A percentile compares a stretch with the other conserved stretches of the same genome.
These are phyloP conservation scores for Crotophaga sulcirostris DNA, from an alignment of 2,113 vertebrate genomes.

Conservation along the genomic window DNA sequence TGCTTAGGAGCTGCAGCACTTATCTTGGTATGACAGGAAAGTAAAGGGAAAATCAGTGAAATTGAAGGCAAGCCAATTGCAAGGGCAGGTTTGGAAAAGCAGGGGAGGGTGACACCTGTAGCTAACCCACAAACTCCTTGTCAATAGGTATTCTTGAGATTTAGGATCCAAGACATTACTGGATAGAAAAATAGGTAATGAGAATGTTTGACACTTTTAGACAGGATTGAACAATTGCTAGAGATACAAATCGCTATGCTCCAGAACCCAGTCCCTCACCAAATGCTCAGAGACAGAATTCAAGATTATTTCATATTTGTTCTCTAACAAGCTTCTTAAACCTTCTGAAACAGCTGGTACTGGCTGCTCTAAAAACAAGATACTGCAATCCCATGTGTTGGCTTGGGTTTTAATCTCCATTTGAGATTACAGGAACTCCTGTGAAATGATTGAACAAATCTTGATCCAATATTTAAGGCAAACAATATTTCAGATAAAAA, in stretches of 20 bases:
- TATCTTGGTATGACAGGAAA: not conserved
- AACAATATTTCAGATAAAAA: not conserved
- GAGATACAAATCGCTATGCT: not conserved
- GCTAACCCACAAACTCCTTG: not conserved
- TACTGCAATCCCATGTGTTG: not conserved
- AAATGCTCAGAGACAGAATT: not conserved
- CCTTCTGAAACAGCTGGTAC: not conserved
- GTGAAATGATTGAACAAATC: not conserved
- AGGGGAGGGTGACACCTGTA: not conserved
- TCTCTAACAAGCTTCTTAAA: not conserved
- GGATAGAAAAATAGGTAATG: not conserved
- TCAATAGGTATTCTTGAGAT: not conserved
- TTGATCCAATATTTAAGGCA: not conserved
- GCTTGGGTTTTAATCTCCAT: not conserved
- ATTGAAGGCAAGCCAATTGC: not conserved
- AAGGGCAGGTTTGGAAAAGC: not conserved
- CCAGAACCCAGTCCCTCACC: not conserved
- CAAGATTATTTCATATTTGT: not conserved
- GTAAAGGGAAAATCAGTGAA: not conserved
- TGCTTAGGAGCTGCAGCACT: not conserved
- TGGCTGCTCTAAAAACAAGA: not conserved
- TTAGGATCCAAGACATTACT: not conserved
- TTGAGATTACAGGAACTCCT: not conserved
- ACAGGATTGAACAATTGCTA: not conserved
- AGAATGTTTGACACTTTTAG: not conserved